These are phyloP conservation scores for Corythoichthys intestinalis DNA, from an alignment of 2,113 vertebrate species.

Conservation along the genomic window DNA sequence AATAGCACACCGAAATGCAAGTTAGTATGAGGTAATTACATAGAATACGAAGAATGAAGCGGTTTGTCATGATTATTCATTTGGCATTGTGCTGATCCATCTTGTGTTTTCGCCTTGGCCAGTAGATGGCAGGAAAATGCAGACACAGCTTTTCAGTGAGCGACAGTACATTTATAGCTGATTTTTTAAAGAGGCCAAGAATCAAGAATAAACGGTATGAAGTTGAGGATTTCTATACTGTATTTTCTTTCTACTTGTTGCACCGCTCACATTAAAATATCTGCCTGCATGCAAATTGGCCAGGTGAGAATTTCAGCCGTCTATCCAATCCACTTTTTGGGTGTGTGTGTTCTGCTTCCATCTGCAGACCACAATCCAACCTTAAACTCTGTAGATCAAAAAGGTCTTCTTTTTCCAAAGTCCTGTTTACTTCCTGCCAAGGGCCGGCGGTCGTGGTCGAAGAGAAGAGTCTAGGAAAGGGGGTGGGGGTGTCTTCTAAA, in stretches of 20 bases:
- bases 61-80: not conserved
- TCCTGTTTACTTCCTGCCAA: constrained; percentile 86
- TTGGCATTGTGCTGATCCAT: constrained; percentile 18
- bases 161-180: too few relatives aligned
- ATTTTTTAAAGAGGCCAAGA: too few relatives aligned
- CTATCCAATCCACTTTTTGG: constrained; percentile 29
- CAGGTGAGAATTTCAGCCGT: constrained; percentile 16
- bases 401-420: constrained; percentile 99
- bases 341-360: constrained; percentile 82
- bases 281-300: not conserved
- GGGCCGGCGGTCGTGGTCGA: constrained; percentile 85
- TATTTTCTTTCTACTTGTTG: too few relatives aligned
- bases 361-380: constrained; percentile 93
- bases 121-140: not conserved
- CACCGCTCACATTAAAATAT: too few relatives aligned
- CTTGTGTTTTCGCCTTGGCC: constrained; percentile 36
- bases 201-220: too few relatives aligned
- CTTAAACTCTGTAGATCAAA: constrained; percentile 93
- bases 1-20: too few relatives aligned
- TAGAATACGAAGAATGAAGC: too few relatives aligned
- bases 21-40: too few relatives aligned
- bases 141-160: too few relatives aligned
- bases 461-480: constrained; percentile 83
- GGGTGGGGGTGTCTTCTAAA: constrained; percentile 78
- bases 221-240: too few relatives aligned